Base-by-base conservation (phyloP, 1,140 invertebrate species). In the Drosophila simulans region DNA sequence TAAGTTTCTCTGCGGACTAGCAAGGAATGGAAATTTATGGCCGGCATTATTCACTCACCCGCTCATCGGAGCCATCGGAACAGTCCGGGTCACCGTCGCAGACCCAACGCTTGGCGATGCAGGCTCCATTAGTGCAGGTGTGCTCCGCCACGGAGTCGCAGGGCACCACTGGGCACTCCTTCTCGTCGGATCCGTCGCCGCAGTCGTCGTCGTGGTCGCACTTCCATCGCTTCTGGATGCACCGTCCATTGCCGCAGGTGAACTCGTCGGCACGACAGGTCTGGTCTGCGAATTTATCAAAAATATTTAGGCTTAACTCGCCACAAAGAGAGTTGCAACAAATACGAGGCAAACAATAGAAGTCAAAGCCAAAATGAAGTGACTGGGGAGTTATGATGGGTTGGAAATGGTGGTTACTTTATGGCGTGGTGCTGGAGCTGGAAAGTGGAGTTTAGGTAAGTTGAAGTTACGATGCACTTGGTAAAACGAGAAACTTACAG, bases 201-300 rank as follows among this genome's bases (percentile, higher is more conserved):
- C 97, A 98, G 91, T 98, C 97, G 76, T 97, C 94, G 83, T 97
- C 96, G 25, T 95, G 94, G 92, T 99, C 97, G 91, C 98, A 99
- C 7, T 96, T 94, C 97, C 97, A 98, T 5, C 94, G 93, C 70
- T 95, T 94, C 81, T 97, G 97, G 68, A 98, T 97, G 91, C 97
- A 98, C 66, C 96, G 95, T 11, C 97, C 97, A 82, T 97, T 97
- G 42, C 94, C 94, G 92, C 97, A 98, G 2, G 97, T 97, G 90
- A 97, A 98, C 91, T 98, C 96, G 89, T 98, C 97, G 17, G 96
- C 95, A 57, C 97, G 95, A 91, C 97, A 98, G 1, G 96, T 97
- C 82, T 96, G 96, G 94, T 97, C 96, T 90, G 52, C 45, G 66
- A 77, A 73, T 57, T 55, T 37, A 46, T 57, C n/a, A 35, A 75